Conservation (phyloP, 2,797 vertebrate species). For the Apodemus agrarius region DNA sequence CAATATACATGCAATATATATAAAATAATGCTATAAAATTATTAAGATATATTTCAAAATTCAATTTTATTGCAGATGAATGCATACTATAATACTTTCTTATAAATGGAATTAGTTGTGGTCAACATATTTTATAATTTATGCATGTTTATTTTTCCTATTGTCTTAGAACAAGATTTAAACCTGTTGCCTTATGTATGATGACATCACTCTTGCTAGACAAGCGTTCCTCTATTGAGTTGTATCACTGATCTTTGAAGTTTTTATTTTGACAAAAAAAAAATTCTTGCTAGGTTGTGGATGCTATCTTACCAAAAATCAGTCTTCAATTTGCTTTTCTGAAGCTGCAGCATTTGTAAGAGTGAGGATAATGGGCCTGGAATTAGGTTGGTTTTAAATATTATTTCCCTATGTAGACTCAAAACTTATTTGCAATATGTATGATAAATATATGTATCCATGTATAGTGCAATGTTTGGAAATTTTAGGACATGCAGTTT, state of each 20-base stretch:
- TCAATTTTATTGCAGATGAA: not conserved
- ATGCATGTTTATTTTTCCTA: not conserved
- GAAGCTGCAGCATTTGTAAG: not conserved
- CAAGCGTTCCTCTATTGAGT: not conserved
- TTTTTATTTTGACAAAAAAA: not conserved
- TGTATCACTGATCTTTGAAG: not conserved
- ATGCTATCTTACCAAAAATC: not conserved
- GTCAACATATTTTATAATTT: not conserved
- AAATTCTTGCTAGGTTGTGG: too few relatives aligned
- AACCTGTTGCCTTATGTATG: too few relatives aligned
- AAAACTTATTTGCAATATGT: not conserved
- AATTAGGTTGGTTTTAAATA: not conserved
- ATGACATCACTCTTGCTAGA: not conserved
- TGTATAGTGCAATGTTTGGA: not conserved
- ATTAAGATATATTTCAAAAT: conserved; percentile 6
- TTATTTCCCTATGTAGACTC: not conserved
- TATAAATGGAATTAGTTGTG: not conserved
- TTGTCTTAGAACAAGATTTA: not conserved
- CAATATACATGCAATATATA: not conserved
- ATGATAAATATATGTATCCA: not conserved
- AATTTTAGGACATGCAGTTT: not conserved
- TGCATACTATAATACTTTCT: not conserved
- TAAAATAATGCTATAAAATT: not conserved
- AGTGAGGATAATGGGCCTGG: too few relatives aligned
- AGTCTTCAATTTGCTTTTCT: not conserved